These are phyloP conservation scores for Odobenus rosmarus DNA, from an alignment of 2,113 vertebrate genomes.

Conservation along the genomic window DNA sequence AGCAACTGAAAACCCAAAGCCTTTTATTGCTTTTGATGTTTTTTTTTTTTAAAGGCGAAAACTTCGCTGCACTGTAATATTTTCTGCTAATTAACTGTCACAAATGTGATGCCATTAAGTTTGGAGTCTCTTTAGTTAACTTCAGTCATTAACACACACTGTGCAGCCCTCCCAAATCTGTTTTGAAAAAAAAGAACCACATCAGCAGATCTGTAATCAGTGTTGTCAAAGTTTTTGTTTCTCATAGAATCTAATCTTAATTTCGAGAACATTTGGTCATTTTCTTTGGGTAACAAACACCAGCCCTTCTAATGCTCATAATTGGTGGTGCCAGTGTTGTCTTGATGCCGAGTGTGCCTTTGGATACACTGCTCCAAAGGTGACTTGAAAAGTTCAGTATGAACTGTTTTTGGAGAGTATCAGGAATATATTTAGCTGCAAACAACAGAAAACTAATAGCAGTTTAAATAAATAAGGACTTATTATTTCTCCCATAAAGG, in stretches of 20 bases:
- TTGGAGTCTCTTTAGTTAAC: conserved; percentile 67
- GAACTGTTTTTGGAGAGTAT: neutral
- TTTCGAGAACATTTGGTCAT: neutral
- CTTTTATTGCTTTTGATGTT: conserved; percentile 68
- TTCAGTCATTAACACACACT: conserved; percentile 70
- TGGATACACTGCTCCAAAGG: neutral
- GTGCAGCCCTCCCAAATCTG: conserved; percentile 36
- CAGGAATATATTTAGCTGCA: neutral
- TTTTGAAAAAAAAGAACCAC: conserved; percentile 58
- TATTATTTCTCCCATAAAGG: neutral
- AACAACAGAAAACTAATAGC: neutral
- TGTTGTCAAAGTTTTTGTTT: conserved; percentile 44
- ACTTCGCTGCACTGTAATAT: conserved; percentile 56
- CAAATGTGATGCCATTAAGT: conserved; percentile 56
- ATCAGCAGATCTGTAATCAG: conserved; percentile 48
- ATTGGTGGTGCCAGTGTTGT: neutral
- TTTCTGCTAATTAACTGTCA: conserved; percentile 79
- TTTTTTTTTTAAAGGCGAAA: neutral
- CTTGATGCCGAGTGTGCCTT: neutral
- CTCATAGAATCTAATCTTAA: neutral
- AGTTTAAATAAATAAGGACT: neutral
- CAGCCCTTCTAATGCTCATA: neutral
- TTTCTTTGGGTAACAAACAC: neutral
- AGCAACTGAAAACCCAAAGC: conserved; percentile 67
- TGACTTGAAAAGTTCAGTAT: neutral